Evolutionary conservation across 1,140 invertebrate genomes (phyloP).

Genomic region (Daktulosphaira vitifoliae): DNA sequence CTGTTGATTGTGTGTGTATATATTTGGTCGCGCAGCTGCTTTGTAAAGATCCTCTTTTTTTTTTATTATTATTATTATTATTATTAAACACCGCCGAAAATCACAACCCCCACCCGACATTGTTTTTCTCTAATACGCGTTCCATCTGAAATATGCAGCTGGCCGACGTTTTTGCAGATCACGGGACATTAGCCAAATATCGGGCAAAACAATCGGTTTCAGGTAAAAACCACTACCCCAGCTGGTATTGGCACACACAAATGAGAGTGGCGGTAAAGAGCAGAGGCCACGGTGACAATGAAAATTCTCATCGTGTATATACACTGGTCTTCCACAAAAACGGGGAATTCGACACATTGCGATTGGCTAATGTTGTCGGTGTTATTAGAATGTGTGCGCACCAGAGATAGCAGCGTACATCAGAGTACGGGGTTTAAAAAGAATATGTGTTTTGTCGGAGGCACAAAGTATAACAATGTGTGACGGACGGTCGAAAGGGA

Average conservation of each 20-base stretch:
- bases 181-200: conserved; percentile 34
- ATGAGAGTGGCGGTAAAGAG: background rate
- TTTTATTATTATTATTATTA: too few species aligned
- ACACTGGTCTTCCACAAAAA: conserved; percentile 14
- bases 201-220: conserved; percentile 32
- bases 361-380: too few species aligned
- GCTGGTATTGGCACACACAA: background rate
- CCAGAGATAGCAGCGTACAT: too few species aligned
- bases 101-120: conserved; percentile 10
- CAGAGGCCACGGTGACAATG: conserved; percentile 24
- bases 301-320: conserved; percentile 13
- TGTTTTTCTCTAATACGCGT: conserved; percentile 17
- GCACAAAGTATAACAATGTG: background rate
- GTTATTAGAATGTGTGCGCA: too few species aligned
- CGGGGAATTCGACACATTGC: background rate
- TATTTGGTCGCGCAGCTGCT: conserved; percentile 11
- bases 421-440: too few species aligned
- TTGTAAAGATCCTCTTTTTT: conserved; percentile 9
- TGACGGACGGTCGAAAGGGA: background rate
- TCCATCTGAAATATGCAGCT: conserved; percentile 8
- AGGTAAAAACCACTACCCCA: conserved; percentile 22
- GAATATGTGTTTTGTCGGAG: background rate
- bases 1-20: background rate
- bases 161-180: conserved; percentile 30
- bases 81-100: conserved; percentile 25